A percentile compares a stretch with the other conserved stretches of the same genome.
Conservation (phyloP, 2,113 vertebrate species). For the Oryzias celebensis region DNA sequence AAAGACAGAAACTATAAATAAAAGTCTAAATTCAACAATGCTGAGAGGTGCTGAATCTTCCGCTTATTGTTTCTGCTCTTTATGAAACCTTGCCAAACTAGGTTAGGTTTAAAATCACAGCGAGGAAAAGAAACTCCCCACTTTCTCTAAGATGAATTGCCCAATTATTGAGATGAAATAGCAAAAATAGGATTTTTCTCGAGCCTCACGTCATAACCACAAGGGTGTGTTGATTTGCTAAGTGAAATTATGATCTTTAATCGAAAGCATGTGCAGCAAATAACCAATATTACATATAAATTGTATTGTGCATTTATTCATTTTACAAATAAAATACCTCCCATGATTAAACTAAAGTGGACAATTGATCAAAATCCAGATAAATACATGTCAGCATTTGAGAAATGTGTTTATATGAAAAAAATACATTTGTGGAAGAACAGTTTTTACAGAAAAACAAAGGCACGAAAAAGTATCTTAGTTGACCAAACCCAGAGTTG, state of each 20-base stretch:
- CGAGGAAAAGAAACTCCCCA: conserved; percentile 15
- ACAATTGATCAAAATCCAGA: too few relatives aligned
- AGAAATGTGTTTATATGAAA: too few relatives aligned
- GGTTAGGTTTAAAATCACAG: conserved; percentile 27
- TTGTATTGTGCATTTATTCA: too few relatives aligned
- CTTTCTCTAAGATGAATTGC: conserved; percentile 39
- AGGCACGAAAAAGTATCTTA: too few relatives aligned
- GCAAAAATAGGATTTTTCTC: conserved; percentile 46
- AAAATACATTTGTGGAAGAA: too few relatives aligned
- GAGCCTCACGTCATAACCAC: conserved; percentile 16
- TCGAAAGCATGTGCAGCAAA: too few relatives aligned
- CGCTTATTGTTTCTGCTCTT: conserved; percentile 27
- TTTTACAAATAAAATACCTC: too few relatives aligned
- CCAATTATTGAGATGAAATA: conserved; percentile 28
- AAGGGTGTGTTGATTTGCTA: conserved; percentile 22
- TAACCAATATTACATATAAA: too few relatives aligned
- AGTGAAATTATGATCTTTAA: conserved; percentile 2
- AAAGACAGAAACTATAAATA: conserved; percentile 57
- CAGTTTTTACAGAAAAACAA: too few relatives aligned
- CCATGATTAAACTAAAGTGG: too few relatives aligned
- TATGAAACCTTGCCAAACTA: conserved; percentile 28
- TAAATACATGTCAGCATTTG: too few relatives aligned
- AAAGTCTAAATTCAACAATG: conserved; percentile 17
- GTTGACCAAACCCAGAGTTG: too few relatives aligned
- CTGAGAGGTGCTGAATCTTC: conserved; percentile 50